Percentiles rank a stretch among this genome's conserved stretches.
Evolutionary conservation across 2,888 invertebrate species (phyloP).

Genomic region (Drosophila falleni): DNA sequence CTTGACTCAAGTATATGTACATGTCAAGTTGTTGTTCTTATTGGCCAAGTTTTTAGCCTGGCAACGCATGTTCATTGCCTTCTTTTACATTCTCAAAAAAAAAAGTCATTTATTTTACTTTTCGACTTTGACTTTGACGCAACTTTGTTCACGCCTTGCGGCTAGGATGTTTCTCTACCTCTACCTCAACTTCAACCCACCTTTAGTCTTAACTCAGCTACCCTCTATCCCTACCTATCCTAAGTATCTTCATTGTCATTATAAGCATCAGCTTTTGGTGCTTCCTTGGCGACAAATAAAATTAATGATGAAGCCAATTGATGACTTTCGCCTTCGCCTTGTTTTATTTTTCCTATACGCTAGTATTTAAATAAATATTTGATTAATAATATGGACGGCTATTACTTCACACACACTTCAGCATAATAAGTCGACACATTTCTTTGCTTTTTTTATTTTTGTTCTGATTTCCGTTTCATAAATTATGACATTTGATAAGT

Average conservation of each 20-base stretch:
- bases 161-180: background rate
- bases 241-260: constrained; percentile 52
- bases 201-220: background rate
- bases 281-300: constrained; percentile 64
- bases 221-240: background rate
- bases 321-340: constrained; percentile 38
- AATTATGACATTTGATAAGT: constrained; percentile 62
- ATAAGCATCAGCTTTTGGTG: constrained; percentile 52
- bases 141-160: constrained; percentile 64
- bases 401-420: constrained; percentile 25
- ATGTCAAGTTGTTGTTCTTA: constrained; percentile 46
- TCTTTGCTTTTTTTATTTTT: constrained; percentile 6
- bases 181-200: background rate
- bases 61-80: constrained; percentile 42
- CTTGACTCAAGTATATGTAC: constrained; percentile 51
- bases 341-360: constrained; percentile 20
- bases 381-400: constrained; percentile 64
- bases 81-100: constrained; percentile 28
- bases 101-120: constrained; percentile 59
- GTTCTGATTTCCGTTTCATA: constrained; percentile 42
- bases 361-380: constrained; percentile 75
- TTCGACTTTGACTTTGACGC: constrained; percentile 40
- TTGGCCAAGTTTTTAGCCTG: constrained; percentile 26
- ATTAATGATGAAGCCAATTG: constrained; percentile 71
- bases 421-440: constrained; percentile 57